Conservation (phyloP, 2,888 invertebrate species). For the Sialis lutaria region DNA sequence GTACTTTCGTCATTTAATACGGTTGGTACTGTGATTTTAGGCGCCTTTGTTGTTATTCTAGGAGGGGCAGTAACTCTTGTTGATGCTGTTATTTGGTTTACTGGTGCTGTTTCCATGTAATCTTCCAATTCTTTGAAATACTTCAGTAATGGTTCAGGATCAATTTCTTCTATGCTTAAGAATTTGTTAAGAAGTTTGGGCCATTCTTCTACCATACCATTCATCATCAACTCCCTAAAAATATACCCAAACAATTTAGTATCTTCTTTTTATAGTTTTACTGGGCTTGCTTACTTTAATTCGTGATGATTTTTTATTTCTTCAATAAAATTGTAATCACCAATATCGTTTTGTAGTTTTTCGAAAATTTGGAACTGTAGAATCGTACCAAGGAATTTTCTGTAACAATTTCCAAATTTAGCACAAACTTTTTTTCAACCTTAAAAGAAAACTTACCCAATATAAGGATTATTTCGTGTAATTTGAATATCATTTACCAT, state of each 20-base stretch:
- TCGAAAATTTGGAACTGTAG: conserved; percentile 38
- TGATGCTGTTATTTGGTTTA: conserved; percentile 10
- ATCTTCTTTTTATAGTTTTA: too few species aligned
- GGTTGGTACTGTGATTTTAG: too few species aligned
- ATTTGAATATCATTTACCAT: conserved; percentile 32
- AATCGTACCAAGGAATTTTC: conserved; percentile 36
- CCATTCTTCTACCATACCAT: conserved; percentile 29
- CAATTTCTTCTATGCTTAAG: conserved; percentile 28
- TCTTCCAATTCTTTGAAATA: conserved; percentile 36
- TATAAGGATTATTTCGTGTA: conserved; percentile 33
- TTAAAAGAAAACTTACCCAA: conserved; percentile 25
- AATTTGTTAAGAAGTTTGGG: conserved; percentile 31
- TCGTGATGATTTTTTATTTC: conserved; percentile 25
- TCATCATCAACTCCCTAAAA: conserved; percentile 29
- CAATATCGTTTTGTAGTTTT: conserved; percentile 19
- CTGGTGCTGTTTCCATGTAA: conserved; percentile 30
- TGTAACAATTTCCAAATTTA: conserved; percentile 18
- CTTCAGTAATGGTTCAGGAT: conserved; percentile 31
- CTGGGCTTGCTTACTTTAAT: conserved; percentile 22
- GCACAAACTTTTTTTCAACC: neutral
- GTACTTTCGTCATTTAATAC: too few species aligned
- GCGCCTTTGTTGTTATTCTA: too few species aligned
- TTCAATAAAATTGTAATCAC: conserved; percentile 27
- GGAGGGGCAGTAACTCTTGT: too few species aligned
- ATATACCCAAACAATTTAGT: too few species aligned